A percentile compares a stretch with the other conserved stretches of the same genome.
Evolutionary conservation across 35 echinoderm and acorn worm species (phyloP).

Genomic region (Stichopus chloronotus): DNA sequence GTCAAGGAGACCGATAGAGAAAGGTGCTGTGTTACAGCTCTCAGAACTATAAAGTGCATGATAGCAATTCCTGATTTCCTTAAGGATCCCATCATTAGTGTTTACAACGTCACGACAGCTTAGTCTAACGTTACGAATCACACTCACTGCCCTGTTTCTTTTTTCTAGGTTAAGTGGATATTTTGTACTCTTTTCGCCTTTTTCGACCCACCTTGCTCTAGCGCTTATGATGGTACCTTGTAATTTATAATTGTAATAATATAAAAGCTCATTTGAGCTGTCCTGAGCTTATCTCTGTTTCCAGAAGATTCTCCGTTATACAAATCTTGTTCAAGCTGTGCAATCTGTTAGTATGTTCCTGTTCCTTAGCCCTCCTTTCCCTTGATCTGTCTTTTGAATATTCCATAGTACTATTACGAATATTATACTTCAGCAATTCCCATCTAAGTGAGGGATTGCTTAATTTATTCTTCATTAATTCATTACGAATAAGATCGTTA

Average conservation of each 20-base stretch:
- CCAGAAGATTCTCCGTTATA: not conserved
- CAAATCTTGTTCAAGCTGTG: slow-evolving; percentile 10
- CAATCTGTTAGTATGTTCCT: not conserved
- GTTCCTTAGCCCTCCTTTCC: slow-evolving; percentile 19
- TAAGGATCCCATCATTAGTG: not conserved
- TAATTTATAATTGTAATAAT: not conserved
- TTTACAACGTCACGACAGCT: not conserved
- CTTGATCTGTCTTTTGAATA: not conserved
- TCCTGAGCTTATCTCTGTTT: not conserved
- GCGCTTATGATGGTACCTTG: not conserved
- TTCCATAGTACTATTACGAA: not conserved
- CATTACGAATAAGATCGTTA: too few relatives aligned
- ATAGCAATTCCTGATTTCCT: not conserved
- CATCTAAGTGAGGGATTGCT: too few relatives aligned
- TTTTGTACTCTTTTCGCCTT: not conserved
- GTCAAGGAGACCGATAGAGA: not conserved
- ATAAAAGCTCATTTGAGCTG: not conserved
- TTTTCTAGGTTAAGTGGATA: not conserved
- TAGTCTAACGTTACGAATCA: not conserved
- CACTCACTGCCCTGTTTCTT: not conserved
- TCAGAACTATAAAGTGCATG: not conserved
- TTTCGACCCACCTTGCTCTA: not conserved
- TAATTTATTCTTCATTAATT: too few relatives aligned
- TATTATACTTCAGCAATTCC: too few relatives aligned
- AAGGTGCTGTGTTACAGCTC: not conserved